A percentile compares a stretch with the other conserved stretches of the same genome.
phyloP scores from a whole-genome alignment of 2,113 vertebrate genomes.

The Grammomys surdaster region DNA sequence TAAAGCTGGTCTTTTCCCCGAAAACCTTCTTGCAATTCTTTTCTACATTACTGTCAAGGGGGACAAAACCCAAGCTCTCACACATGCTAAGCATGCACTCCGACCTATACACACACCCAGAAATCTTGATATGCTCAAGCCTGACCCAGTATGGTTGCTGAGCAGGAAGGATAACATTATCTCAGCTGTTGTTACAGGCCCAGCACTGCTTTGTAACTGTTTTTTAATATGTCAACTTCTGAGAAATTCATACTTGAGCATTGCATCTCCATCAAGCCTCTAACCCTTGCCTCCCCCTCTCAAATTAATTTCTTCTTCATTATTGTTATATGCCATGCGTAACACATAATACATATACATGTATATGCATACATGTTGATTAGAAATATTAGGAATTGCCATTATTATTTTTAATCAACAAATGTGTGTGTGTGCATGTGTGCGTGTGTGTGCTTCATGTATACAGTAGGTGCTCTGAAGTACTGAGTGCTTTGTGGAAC shows the following conservation, averaged over 20 bases:
- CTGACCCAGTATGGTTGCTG: neutral
- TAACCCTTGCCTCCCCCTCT: neutral
- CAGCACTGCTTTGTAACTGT: neutral
- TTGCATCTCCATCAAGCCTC: neutral
- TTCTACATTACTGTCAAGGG: neutral
- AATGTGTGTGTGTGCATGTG: neutral
- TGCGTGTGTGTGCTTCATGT: neutral
- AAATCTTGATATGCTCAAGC: neutral
- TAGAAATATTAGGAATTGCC: neutral
- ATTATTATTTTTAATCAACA: constrained; percentile 14
- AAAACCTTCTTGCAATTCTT: neutral
- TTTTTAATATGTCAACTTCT: neutral
- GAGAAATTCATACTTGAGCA: neutral
- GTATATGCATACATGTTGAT: neutral
- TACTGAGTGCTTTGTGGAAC: neutral
- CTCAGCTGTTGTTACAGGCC: neutral
- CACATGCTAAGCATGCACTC: neutral
- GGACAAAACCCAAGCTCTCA: neutral
- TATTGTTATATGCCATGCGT: neutral
- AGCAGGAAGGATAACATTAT: neutral
- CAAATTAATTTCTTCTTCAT: neutral
- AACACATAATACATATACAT: neutral
- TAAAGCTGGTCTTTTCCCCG: neutral
- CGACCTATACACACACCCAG: neutral
- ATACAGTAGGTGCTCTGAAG: neutral